Evolutionary conservation across 2,797 vertebrate genomes (phyloP).

Genomic region (Hapalemur alaotrensis): DNA sequence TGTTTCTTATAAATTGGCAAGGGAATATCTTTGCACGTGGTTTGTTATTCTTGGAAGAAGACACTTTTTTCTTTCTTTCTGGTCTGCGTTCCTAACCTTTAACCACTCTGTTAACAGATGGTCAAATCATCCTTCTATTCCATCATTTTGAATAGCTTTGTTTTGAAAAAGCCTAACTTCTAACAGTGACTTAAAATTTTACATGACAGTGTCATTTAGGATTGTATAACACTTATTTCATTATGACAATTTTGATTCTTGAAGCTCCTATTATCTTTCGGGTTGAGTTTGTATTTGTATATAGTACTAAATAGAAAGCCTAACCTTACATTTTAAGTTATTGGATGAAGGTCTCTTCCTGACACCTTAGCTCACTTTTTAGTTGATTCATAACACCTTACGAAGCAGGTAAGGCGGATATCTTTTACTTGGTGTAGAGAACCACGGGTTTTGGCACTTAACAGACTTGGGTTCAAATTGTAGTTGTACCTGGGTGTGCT

Average conservation of each 20-base stretch:
- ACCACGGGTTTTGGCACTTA: neutral
- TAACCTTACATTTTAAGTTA: conserved; percentile 5
- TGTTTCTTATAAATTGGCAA: conserved; percentile 49
- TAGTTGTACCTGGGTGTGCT: neutral
- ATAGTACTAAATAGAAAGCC: neutral
- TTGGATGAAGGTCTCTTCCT: neutral
- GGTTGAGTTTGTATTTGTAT: neutral
- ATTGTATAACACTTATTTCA: neutral
- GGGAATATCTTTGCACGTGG: conserved; percentile 35
- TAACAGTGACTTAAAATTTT: conserved; percentile 11
- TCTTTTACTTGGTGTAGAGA: conserved; percentile 10
- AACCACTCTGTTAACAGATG: conserved; percentile 42
- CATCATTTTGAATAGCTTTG: conserved; percentile 31
- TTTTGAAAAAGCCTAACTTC: conserved; percentile 1
- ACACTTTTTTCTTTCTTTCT: neutral
- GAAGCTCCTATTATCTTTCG: conserved; percentile 2
- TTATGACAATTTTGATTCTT: neutral
- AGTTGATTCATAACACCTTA: neutral
- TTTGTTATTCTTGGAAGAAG: conserved; percentile 21
- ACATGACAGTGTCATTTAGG: neutral
- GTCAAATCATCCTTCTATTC: neutral
- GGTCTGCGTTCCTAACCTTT: conserved; percentile 37
- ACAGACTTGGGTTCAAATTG: neutral
- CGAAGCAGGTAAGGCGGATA: neutral
- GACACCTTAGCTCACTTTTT: conserved; percentile 19